Base-by-base conservation (phyloP, 2,797 vertebrate genomes). In the Gastrophryne carolinensis region DNA sequence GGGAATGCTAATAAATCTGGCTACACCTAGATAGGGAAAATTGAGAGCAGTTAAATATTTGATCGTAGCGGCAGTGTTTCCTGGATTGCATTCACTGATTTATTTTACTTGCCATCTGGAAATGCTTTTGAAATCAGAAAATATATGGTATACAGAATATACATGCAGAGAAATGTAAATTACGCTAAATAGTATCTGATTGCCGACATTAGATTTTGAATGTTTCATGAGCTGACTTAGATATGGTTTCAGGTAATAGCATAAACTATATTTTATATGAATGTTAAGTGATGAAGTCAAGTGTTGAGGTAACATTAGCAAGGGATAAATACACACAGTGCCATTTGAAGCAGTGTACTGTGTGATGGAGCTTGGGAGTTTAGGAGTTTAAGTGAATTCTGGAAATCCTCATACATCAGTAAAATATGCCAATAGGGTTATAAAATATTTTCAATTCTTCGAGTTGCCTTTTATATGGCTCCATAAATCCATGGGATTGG, bases 341-440 rank as follows among this genome's bases (percentile, higher is more conserved):
- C 21, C 26, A 67, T 54, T 35, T 12, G 52, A 29, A 4, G 21
- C 12, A 29, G 10, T 32, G 10, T 67, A 37, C 23, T 54, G 37
- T 67, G 65, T 54, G 32, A 39, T 37, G 26, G 13, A 19, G 30
- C 23, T 37, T 13, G 49, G 26, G 27, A 54, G 15, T 54, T 67
- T 39, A 39, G 49, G 21, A 67, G n/a, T 72, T 8, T 35, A 50
- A 72, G 39, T 72, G 56, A 61, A 50, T 52, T 72, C 69, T 72
- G 27, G 30, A 72, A 72, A 61, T 61, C 5, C 39, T 72, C 69
- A 72, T 72, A 72, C 56, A 72, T 72, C 57, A 61, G 56, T 61
- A 72, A 72, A 50, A 72, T 72, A 72, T 72, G 69, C 69, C 69
- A 72, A 72, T 72, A 72, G 69, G 56, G 69, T 72, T 72, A 72